Evolutionary conservation across 2,113 vertebrate species (phyloP), one percentile per base, ranked within the genome.

Genomic region (Holacanthus passer): DNA sequence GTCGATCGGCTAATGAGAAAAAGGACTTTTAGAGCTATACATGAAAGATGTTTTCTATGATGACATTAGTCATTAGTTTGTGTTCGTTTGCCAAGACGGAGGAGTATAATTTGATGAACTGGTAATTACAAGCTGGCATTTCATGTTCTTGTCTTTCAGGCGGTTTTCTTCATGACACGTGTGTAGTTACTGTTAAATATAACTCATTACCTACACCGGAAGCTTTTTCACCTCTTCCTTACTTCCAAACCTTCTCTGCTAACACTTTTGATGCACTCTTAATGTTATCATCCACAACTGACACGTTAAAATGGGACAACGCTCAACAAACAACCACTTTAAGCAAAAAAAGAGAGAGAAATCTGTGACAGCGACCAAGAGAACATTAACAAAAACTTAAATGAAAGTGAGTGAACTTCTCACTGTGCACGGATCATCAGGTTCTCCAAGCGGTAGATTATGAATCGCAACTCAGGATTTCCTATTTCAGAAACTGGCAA

Each of bases 181-280:
- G 43, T 76, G 48, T 29, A 27, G 66, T 14, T 50, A 2, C 37
- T 62, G 62, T 48, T 24, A 35, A 35, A 81, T n/a, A 35, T 53
- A 53, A 41, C 27, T 69, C 35, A 43, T 10, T n/a, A 59, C 48
- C 10, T 0, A 11, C n/a, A 17, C 2, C 72, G 29, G 4, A 35
- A 66, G 29, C 41, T 35, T 39, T 50, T 39, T n/a, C 17, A n/a
- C 24, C n/a, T 48, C 39, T 59, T 20, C 19, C 16, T 56, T 8
- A 45, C 9, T 9, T 35, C 9, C 12, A 10, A 48, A 48, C 31
- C 41, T 43, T n/a, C 45, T 5, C 16, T 31, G 35, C 8, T 43
- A 13, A 74, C 10, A 10, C 62, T 32, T 32, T 20, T 20, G 6
- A 10, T 12, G 12, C 16, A 17, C 22, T 45, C 16, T 1, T 63